Conservation (phyloP, 2,888 invertebrate genomes). For the Epinotia brunnichana region DNA sequence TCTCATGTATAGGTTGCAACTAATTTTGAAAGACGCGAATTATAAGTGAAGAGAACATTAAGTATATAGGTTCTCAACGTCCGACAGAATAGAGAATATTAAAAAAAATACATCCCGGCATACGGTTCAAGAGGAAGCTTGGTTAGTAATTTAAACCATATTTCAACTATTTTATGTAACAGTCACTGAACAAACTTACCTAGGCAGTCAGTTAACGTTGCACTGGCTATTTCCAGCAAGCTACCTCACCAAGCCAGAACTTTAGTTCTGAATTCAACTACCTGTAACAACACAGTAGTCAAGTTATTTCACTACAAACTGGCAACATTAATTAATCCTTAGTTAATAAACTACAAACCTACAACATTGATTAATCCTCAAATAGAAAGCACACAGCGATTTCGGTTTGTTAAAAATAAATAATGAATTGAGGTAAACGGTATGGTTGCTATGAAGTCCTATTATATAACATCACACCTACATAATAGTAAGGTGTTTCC, state of each 20-base stretch:
- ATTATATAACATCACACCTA: too few relatives aligned
- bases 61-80: too few relatives aligned
- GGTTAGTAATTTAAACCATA: background rate
- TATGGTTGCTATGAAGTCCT: too few relatives aligned
- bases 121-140: background rate
- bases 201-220: slow-evolving; percentile 2
- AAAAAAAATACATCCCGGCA: background rate
- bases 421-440: background rate
- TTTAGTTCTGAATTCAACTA: slow-evolving; percentile 5
- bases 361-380: background rate
- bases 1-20: too few relatives aligned
- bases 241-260: background rate
- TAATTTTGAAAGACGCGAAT: too few relatives aligned
- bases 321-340: background rate
- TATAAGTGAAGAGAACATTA: too few relatives aligned
- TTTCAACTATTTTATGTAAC: slow-evolving; percentile 13
- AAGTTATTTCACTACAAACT: slow-evolving; percentile 5
- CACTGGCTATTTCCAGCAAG: background rate
- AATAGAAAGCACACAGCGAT: background rate
- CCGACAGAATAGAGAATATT: too few relatives aligned
- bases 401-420: slow-evolving; percentile 1
- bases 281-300: slow-evolving; percentile 31
- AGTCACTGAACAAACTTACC: slow-evolving; percentile 32
- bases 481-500: too few relatives aligned
- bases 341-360: slow-evolving; percentile 1